Evolutionary conservation across 2,113 vertebrate species (phyloP).

Genomic region (Bubo blakistoni): DNA sequence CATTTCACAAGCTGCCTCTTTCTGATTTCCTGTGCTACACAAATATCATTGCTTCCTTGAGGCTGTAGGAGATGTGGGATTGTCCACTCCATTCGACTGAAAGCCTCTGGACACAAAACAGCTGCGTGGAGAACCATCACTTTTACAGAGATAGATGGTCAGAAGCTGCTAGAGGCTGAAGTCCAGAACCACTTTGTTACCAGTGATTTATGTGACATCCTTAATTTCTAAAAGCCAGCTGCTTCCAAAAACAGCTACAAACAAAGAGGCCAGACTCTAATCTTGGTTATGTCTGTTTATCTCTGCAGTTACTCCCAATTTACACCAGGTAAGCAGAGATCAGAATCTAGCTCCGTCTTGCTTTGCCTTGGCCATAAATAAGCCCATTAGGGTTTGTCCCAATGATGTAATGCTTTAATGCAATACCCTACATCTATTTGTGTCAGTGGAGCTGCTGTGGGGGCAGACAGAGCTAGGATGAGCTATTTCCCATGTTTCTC

Average conservation of each 20-base stretch:
- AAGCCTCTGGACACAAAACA: constrained; percentile 58
- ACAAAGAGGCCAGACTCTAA: constrained; percentile 22
- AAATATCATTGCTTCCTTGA: constrained; percentile 35
- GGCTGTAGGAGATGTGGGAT: constrained; percentile 33
- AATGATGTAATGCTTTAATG: constrained; percentile 37
- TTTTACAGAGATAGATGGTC: constrained; percentile 44
- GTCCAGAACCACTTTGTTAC: constrained; percentile 49
- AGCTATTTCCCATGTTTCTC: neutral
- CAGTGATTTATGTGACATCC: constrained; percentile 45
- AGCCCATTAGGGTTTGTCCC: constrained; percentile 10
- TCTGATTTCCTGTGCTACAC: constrained; percentile 6
- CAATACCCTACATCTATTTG: neutral
- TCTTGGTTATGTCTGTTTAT: constrained; percentile 26
- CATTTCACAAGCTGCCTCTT: neutral
- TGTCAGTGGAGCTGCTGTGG: neutral
- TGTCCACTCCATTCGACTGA: constrained; percentile 46
- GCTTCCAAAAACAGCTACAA: constrained; percentile 50
- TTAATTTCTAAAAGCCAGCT: constrained; percentile 57
- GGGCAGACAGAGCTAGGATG: neutral
- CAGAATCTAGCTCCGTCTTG: neutral
- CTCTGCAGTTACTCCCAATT: constrained; percentile 27
- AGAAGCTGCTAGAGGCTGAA: constrained; percentile 38
- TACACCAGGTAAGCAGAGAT: constrained; percentile 47
- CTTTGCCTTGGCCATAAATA: constrained; percentile 20
- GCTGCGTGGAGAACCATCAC: neutral